Base-by-base conservation (phyloP, 2,113 vertebrate genomes). In the Malurus cyaneus region DNA sequence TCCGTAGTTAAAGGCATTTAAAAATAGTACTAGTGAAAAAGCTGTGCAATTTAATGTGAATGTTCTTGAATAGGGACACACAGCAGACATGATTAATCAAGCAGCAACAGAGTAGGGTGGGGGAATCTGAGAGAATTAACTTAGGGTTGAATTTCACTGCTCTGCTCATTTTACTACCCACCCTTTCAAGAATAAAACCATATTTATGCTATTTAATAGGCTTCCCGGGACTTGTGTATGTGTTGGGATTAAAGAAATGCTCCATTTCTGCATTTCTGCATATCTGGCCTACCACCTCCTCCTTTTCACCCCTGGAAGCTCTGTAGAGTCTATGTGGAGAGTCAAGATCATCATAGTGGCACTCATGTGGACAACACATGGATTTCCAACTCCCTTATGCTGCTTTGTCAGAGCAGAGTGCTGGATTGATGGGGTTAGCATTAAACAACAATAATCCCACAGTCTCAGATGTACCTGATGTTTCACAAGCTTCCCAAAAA, bases 351-450 rank as follows among this genome's bases (percentile, higher is more conserved):
- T 19, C 24, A 49, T 3, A 80, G 36, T 3, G 2, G 31, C 42
- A 66, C 21, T 32, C 19, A 93, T 16, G 2, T 2, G 10, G 32
- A 73, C 54, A 90, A 42, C 12, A 44, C 0, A 0, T 34, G 41
- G 56, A 44, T 59, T 42, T 79, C 57, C 1, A 0, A 18, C 32
- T 72, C 23, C 42, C 14, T 78, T 53, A 44, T 6, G 57, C 28
- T 87, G 46, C 56, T 56, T 73, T 54, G 47, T 34, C 23, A 80
- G 78, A 88, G 29, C 2, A 1, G 20, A 41, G 66, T 31, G 6
- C 70, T 71, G 57, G 44, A 56, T 1, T 7, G 42, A 47, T 50
- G 8, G 26, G 5, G 13, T 44, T 28, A 79, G 16, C 12, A 24
- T 57, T 41, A 82, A 85, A 61, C 15, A 53, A 42, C 25, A 53